phyloP scores from a whole-genome alignment of 92 coral and sea anemone genomes.

The Scolanthus callimorphus region DNA sequence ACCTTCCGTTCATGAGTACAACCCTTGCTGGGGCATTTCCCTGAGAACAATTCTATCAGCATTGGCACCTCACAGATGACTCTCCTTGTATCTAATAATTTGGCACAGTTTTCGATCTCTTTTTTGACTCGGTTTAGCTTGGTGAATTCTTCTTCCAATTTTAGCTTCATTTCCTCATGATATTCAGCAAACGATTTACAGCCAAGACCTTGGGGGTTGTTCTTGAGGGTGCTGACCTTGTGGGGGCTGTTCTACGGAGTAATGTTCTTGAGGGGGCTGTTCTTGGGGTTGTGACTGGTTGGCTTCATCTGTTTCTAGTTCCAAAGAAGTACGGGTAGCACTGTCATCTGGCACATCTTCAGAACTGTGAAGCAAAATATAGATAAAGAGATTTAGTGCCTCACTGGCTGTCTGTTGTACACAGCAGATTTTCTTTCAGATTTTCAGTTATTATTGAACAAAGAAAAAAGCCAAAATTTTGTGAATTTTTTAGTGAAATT shows the following conservation, averaged over 20 bases:
- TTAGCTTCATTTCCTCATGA: background rate
- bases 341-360: background rate
- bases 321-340: background rate
- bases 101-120: background rate
- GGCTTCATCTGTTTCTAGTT: background rate
- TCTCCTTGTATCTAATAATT: conserved; percentile 2
- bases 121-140: background rate
- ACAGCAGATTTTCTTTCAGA: too few species aligned
- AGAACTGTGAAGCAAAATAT: background rate
- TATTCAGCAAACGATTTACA: background rate
- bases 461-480: too few species aligned
- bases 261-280: too few species aligned
- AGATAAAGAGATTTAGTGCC: too few species aligned
- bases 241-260: too few species aligned
- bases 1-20: conserved; percentile 13
- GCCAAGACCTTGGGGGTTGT: background rate
- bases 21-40: conserved; percentile 11
- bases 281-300: background rate
- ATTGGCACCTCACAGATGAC: conserved; percentile 21
- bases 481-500: too few species aligned
- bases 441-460: too few species aligned
- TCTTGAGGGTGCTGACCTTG: too few species aligned
- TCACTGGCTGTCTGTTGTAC: too few species aligned
- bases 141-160: too few species aligned
- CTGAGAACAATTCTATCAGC: conserved; percentile 7